Conservation (phyloP, 2,797 vertebrate genomes). For the Garrulus glandarius region DNA sequence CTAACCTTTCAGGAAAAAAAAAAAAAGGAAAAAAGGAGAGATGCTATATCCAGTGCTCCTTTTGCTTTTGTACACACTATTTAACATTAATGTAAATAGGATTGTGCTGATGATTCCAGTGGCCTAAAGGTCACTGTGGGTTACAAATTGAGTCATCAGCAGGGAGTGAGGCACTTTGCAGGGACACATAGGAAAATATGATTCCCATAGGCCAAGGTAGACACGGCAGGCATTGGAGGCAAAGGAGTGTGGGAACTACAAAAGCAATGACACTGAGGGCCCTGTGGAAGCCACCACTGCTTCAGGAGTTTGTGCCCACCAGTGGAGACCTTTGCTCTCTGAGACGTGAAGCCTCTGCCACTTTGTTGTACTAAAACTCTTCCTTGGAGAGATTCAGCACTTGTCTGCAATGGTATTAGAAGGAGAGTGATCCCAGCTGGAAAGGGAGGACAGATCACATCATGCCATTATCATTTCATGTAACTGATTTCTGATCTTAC, state of each 20-base stretch:
- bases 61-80: not conserved
- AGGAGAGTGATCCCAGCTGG: not conserved
- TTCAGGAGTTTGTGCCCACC: not conserved
- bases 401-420: not conserved
- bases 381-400: not conserved
- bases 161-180: not conserved
- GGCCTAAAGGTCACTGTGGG: not conserved
- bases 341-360: not conserved
- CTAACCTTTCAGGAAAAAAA: not conserved
- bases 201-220: not conserved
- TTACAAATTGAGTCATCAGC: not conserved
- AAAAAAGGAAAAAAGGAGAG: fast-evolving
- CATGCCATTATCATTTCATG: fast-evolving
- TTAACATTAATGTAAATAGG: not conserved
- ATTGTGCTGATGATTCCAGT: not conserved
- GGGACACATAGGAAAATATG: not conserved
- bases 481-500: not conserved
- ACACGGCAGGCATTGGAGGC: not conserved
- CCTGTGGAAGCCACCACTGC: not conserved
- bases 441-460: fast-evolving
- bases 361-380: not conserved
- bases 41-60: not conserved
- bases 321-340: not conserved
- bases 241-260: not conserved
- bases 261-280: not conserved